Evolutionary conservation across 1,140 invertebrate species (phyloP).

Genomic region (Listronotus bonariensis): DNA sequence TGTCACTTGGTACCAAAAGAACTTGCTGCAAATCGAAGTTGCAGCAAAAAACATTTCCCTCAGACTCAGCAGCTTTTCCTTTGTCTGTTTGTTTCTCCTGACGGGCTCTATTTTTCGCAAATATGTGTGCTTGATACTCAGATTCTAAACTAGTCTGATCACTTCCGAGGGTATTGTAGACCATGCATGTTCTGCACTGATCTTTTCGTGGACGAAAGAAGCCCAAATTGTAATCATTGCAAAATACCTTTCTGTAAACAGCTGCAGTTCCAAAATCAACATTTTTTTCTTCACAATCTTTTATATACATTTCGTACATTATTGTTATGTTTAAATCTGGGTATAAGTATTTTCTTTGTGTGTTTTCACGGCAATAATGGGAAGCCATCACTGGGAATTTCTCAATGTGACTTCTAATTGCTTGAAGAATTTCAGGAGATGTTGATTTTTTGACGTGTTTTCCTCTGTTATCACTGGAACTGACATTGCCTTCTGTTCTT

Average conservation of each 20-base stretch:
- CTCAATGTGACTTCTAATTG: conserved; percentile 12
- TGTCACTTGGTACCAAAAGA: conserved; percentile 10
- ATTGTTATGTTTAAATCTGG: conserved; percentile 18
- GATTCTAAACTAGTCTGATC: conserved; percentile 4
- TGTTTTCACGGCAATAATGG: conserved; percentile 22
- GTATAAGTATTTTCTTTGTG: conserved; percentile 25
- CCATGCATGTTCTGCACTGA: conserved; percentile 16
- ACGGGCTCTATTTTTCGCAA: conserved; percentile 6
- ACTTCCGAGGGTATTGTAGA: conserved; percentile 10
- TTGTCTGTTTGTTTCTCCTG: conserved; percentile 12
- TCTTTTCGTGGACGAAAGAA: conserved; percentile 21
- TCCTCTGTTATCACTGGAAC: background rate
- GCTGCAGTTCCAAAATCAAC: too few relatives aligned
- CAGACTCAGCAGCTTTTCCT: background rate
- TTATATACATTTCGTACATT: conserved; percentile 24
- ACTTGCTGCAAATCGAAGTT: conserved; percentile 32
- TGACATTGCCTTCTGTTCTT: conserved; percentile 4
- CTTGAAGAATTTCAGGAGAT: background rate
- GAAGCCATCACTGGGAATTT: conserved; percentile 5
- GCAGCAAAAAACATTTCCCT: conserved; percentile 2
- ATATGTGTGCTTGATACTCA: conserved; percentile 4
- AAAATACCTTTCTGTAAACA: too few relatives aligned
- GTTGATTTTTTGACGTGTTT: conserved; percentile 3
- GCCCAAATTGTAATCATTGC: too few relatives aligned
- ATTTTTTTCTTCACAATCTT: conserved; percentile 18